A percentile compares a stretch with the other conserved stretches of the same genome.
phyloP scores from a whole-genome alignment of 1,140 invertebrate species.

The Heliothis virescens region DNA sequence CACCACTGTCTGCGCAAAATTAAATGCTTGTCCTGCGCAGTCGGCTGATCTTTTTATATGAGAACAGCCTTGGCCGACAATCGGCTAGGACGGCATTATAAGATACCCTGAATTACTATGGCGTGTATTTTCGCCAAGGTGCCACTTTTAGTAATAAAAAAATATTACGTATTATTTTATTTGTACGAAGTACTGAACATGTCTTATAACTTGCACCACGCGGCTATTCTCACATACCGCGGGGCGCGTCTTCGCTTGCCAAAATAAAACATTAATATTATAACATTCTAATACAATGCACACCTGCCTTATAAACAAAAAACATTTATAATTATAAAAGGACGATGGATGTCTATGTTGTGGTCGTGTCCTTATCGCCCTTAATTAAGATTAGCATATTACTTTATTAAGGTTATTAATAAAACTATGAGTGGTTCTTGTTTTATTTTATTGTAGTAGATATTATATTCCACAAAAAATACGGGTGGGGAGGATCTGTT shows the following conservation, averaged over 20 bases:
- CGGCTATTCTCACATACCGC: conserved; percentile 50
- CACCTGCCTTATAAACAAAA: conserved; percentile 65
- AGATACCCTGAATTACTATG: no score
- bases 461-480: no score
- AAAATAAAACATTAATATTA: conserved; percentile 83
- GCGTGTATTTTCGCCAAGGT: no score
- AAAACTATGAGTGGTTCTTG: background rate
- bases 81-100: no score
- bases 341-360: conserved; percentile 29
- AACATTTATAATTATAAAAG: conserved; percentile 48
- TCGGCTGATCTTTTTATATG: background rate
- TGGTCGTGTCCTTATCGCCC: conserved; percentile 8
- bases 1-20: no score
- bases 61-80: background rate
- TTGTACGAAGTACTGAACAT: no score
- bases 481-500: no score
- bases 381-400: conserved; percentile 34
- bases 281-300: conserved; percentile 71
- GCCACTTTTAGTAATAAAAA: no score
- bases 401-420: conserved; percentile 4
- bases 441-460: background rate
- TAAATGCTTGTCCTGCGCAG: no score
- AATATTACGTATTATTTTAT: no score
- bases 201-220: conserved; percentile 54
- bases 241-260: conserved; percentile 73